These are phyloP conservation scores for Parazoanthus darwini DNA, from an alignment of 92 coral and sea anemone species.

Conservation along the genomic window DNA sequence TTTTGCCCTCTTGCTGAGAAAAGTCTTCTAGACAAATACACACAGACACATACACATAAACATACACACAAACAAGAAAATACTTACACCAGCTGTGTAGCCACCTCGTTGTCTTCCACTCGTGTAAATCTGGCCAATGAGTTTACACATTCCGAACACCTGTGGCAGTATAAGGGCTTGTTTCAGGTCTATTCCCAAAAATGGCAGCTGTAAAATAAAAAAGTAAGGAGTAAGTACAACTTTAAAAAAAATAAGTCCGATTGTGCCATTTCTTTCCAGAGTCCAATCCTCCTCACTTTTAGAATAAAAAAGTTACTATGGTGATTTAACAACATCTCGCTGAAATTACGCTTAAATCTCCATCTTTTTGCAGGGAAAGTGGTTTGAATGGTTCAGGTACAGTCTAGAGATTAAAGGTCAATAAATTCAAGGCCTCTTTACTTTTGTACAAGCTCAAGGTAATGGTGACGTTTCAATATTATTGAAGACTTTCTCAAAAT, in stretches of 20 bases:
- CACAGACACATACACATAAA: neutral
- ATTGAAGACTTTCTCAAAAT: neutral
- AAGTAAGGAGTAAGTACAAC: neutral
- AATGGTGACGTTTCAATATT: neutral
- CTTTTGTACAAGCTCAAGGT: neutral
- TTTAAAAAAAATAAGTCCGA: neutral
- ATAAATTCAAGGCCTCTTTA: neutral
- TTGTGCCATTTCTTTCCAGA: neutral
- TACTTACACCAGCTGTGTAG: neutral
- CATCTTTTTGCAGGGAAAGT: neutral
- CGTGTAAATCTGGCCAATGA: neutral
- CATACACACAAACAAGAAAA: neutral
- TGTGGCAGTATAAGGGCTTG: constrained; percentile 4
- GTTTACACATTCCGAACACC: neutral
- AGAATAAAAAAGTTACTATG: neutral
- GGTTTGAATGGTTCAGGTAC: neutral
- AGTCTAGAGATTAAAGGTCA: neutral
- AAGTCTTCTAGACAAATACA: neutral
- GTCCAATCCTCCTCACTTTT: neutral
- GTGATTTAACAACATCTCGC: neutral
- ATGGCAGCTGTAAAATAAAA: neutral
- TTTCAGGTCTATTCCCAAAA: neutral
- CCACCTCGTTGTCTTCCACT: constrained; percentile 13
- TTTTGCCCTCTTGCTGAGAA: neutral
- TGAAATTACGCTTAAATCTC: neutral